Base-by-base conservation (phyloP, 2,113 vertebrate species). In the Sapayoa aenigma region DNA sequence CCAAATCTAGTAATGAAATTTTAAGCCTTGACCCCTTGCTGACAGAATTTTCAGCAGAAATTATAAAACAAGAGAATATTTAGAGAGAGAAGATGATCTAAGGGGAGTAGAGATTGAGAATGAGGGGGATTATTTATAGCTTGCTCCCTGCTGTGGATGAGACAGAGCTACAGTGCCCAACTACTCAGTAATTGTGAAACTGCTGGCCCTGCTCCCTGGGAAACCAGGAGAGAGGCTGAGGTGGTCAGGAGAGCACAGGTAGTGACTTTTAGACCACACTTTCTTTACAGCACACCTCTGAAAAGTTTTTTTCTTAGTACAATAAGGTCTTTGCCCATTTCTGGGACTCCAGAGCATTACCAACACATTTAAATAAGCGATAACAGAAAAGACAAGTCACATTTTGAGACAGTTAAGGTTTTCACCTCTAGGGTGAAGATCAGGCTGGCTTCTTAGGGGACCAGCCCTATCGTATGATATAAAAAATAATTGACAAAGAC, bases 41-140 rank as follows among this genome's bases (percentile, higher is more conserved):
- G 60, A 55, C 42, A 89, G 47, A 91, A 47, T 74, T 92, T 95
- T 69, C 77, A 77, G 41, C 39, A 66, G 72, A 83, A 67, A 31
- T 82, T 95, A 71, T 13, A 23, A 60, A 96, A 73, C 1, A 24
- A 89, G 73, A 53, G 44, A 84, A 21, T 50, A 53, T 91, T 79
- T 87, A 56, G 76, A 79, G 33, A 84, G 63, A 55, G n/a, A 56
- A 79, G 35, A 33, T 80, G 55, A 77, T 84, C 62, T 52, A 77
- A 92, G 52, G 41, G 67, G 67, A 75, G 66, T 42, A 72, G 68
- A 94, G 59, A 50, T 25, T 74, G 58, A 82, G 85, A 93, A 92
- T 92, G 89, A 94, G 58, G 72, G 41, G 58, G 35, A 62, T 87
- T 66, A 94, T 94, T 94, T 95, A 67, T 47, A 86, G 49, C 44